phyloP scores from a whole-genome alignment of 2,888 invertebrate species.

The Tenthredo scrophulariae region DNA sequence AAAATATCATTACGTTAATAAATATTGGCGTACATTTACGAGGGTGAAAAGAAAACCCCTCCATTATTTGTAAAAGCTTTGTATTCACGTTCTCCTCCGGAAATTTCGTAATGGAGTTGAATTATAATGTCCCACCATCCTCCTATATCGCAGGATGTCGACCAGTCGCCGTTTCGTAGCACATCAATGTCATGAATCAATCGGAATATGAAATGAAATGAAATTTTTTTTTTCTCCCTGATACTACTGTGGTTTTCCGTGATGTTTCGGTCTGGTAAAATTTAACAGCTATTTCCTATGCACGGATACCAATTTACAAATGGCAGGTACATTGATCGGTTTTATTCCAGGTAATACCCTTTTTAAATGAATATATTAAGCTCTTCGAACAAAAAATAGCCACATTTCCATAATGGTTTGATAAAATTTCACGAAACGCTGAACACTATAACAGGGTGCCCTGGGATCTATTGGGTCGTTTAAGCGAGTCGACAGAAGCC shows the following conservation, averaged over 20 bases:
- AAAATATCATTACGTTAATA: neutral
- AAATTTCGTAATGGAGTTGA: neutral
- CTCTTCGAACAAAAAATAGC: neutral
- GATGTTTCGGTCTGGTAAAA: neutral
- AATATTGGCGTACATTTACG: conserved; percentile 1
- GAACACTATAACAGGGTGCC: neutral
- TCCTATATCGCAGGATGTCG: neutral
- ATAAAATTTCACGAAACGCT: neutral
- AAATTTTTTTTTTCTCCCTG: neutral
- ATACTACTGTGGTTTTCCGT: neutral
- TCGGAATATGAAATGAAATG: neutral
- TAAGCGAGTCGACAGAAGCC: neutral
- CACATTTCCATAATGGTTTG: neutral
- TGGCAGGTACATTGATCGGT: neutral
- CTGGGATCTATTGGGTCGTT: neutral
- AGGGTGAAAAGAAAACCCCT: neutral
- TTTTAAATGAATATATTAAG: neutral
- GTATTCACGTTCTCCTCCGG: neutral
- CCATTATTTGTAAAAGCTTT: conserved; percentile 1
- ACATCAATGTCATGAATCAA: neutral
- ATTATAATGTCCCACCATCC: neutral
- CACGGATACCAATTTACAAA: neutral
- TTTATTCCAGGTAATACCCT: neutral
- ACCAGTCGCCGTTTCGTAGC: neutral
- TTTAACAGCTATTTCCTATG: neutral